These are phyloP conservation scores for Actinostola sp. DNA, from an alignment of 92 coral and sea anemone species.

Conservation along the genomic window DNA sequence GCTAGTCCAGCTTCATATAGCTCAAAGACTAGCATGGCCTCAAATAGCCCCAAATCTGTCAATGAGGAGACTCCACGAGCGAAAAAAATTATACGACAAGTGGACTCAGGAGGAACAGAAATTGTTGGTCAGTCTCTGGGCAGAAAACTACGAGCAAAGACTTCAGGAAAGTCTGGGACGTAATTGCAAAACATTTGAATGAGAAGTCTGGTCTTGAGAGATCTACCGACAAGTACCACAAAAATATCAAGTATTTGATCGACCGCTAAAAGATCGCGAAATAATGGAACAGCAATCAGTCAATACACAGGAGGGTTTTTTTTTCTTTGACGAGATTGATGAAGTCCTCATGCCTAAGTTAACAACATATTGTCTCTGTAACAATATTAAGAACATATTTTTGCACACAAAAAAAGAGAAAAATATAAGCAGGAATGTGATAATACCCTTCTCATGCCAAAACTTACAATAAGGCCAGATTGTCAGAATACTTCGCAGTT, in stretches of 20 bases:
- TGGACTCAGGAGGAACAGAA: conserved; percentile 41
- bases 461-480: too few species aligned
- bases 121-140: conserved; percentile 46
- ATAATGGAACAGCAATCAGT: conserved; percentile 61
- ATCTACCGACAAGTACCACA: conserved; percentile 48
- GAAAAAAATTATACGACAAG: conserved; percentile 28
- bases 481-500: too few species aligned
- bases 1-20: too few species aligned
- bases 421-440: too few species aligned
- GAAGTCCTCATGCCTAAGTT: too few species aligned
- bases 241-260: conserved; percentile 42
- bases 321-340: conserved; percentile 57
- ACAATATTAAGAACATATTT: too few species aligned
- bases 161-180: conserved; percentile 29
- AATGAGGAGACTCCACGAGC: conserved; percentile 32
- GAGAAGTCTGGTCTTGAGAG: conserved; percentile 26
- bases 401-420: too few species aligned
- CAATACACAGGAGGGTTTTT: conserved; percentile 46
- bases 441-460: too few species aligned
- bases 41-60: too few species aligned
- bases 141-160: conserved; percentile 39
- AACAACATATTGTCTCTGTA: too few species aligned
- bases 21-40: too few species aligned
- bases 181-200: conserved; percentile 45
- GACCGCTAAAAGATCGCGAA: conserved; percentile 47